Conservation (phyloP, 2,797 vertebrate species). For the Anguilla pacifica region DNA sequence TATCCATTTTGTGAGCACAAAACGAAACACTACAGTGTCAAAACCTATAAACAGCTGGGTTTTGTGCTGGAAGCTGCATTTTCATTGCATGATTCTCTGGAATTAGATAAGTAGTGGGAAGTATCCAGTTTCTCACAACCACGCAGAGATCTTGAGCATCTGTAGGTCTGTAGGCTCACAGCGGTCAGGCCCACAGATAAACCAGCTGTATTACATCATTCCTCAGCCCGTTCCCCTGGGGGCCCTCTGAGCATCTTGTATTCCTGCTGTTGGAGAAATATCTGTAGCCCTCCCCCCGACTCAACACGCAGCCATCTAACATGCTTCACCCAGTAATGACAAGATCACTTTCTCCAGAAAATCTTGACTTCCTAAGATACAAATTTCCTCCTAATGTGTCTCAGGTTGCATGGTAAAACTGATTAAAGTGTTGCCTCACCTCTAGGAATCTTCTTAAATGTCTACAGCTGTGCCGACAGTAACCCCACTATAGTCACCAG, state of each 20-base stretch:
- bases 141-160: constrained; percentile 32
- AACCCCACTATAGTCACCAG: neutral
- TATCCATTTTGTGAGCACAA: constrained; percentile 44
- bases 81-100: constrained; percentile 68
- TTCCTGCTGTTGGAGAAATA: constrained; percentile 22
- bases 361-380: neutral
- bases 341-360: neutral
- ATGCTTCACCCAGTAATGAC: neutral
- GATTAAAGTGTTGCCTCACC: neutral
- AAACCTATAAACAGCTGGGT: constrained; percentile 63
- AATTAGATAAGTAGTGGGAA: constrained; percentile 58
- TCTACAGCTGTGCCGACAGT: neutral
- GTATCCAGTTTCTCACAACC: constrained; percentile 58
- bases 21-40: constrained; percentile 40
- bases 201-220: constrained; percentile 55
- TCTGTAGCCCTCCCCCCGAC: neutral
- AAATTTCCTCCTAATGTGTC: neutral
- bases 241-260: constrained; percentile 41
- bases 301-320: neutral
- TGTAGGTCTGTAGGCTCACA: constrained; percentile 18
- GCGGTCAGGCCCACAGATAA: constrained; percentile 27
- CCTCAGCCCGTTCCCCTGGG: constrained; percentile 48
- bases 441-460: neutral
- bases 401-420: neutral
- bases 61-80: constrained; percentile 60